Base-by-base conservation (phyloP, 1,140 invertebrate species). In the Cheumatopsyche charites region DNA sequence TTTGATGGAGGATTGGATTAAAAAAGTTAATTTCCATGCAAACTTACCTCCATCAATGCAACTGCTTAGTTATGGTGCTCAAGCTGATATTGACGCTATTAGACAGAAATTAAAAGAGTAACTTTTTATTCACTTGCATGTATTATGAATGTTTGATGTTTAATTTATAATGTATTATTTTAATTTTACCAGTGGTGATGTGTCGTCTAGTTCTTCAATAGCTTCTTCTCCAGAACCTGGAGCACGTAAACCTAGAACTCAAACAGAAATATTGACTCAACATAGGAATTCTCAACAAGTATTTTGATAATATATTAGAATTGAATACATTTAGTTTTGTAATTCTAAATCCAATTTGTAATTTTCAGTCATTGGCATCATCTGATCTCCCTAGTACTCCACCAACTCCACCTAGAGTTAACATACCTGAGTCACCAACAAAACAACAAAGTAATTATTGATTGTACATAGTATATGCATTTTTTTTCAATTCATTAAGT, bases 11-110 rank as follows among this genome's bases (percentile, higher is more conserved):
- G 94, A 97, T 65, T 99, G 97, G 97, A 90, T 98, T 1, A 91
- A 92, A 77, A 97, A 97, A 84, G 92, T 99, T 73, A 88, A 89
- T 41, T 98, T 98, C 87, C 95, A 97, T 81, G 96, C 97, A n/a
- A 87, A 89, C 77, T 83, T 97, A 71, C 93, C 94, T 21, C 96
- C 96, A 5, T 92, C 90, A 78, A 86, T 95, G 81, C 95, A 97
- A 81, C 85, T 97, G 0, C 85, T 94, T 26, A 93, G 93, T 77
- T 94, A 95, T 79, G 91, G 93, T 73, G 87, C 88, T 72, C 68
- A 75, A 21, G 63, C 71, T 19, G 49, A 65, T 71, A 79, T 79
- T n/a, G 80, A 82, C 52, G 83, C 83, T 78, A 83, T 84, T 76
- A 71, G 67, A 9, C 58, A 75, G 36, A 75, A 72, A 23, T 68